Base-by-base conservation (phyloP, 2,113 vertebrate genomes). In the Apus apus region DNA sequence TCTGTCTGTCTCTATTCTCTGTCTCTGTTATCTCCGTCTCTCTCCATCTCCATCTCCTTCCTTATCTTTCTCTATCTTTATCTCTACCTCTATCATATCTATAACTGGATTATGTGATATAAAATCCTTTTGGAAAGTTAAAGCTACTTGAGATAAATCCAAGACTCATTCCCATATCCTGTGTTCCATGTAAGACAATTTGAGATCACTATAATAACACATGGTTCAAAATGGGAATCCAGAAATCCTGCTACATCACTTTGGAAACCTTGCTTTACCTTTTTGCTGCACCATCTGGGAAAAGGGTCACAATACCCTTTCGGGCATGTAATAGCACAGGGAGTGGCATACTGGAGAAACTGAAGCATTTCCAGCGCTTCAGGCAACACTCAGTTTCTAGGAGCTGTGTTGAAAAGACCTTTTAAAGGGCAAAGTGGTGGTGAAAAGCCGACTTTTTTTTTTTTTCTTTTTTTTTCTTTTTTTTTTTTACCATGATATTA, bases 331-430 rank as follows among this genome's bases (percentile, higher is more conserved):
- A 11, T 45, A 57, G 6, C 36, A 76, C n/a, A 64, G 17, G 16
- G 23, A 75, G 48, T 54, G n/a, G 6, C 11, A 38, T 64, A 25
- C 23, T 80, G 30, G 57, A 75, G 16, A 74, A 70, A 78, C 17
- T 21, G 50, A 62, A 68, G 10, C 5, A 36, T 83, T 87, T 89
- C 38, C 36, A 75, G 29, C 15, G 8, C 15, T 89, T 85, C 29
- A 65, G 68, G 57, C 12, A 80, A 62, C 14, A 32, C 22, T 90
- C 48, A 38, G 15, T 79, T 94, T 94, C 86, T 74, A 86, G 91
- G n/a, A 87, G 70, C 9, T 64, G 34, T 32, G 54, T 21, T 67
- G 25, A 86, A 86, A 79, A 81, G 7, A 26, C 10, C 84, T 76
- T 89, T n/a, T 74, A 61, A 83, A 50, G 22, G 40, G 45, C 12